Base-by-base conservation (phyloP, 2,888 invertebrate species). In the Pandemis heparana region DNA sequence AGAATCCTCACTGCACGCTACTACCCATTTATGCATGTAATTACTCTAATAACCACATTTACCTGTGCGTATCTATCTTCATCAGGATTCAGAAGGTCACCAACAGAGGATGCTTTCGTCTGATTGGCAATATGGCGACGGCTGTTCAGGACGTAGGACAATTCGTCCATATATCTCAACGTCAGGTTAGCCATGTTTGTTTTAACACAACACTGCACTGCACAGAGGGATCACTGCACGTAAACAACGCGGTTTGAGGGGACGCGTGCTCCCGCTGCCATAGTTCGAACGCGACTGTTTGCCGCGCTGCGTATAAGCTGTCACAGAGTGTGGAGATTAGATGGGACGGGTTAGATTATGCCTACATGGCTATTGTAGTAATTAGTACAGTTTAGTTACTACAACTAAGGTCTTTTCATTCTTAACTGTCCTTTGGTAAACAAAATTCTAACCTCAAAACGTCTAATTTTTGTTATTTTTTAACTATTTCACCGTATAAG, bases 111-210 rank as follows among this genome's bases (percentile, higher is more conserved):
- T 85, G 95, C 94, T 80, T 89, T 92, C 80, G 90, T 85, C 81
- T 94, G 93, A 70, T 79, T 89, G 73, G 92, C 86, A 75, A 94
- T 81, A 71, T 92, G 91, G 80, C 88, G 85, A 79, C 94, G 84
- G 80, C 88, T 91, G 77, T 93, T 94, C 87, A 95, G 81, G 75
- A 95, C 95, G 80, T 89, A 94, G 41, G 94, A 94, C 78, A 95
- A 81, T 87, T 95, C 95, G 85, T 95, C 95, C 90, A 95, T 90
- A 88, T 95, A 95, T 59, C 94, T 85, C 71, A 95, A 82, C 77
- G 94, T 94, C 80, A 95, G 84, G 80, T 93, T 94, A 41, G 94
- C 93, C 94, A 94, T 94, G 81, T 75, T 83, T 75, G 76, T 48
- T 48, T 80, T 48, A 80, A 71, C 74, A 75, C 74, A 74, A 81